These are phyloP conservation scores for Periophthalmodon schlosseri DNA, from an alignment of 2,113 vertebrate species.

Conservation along the genomic window DNA sequence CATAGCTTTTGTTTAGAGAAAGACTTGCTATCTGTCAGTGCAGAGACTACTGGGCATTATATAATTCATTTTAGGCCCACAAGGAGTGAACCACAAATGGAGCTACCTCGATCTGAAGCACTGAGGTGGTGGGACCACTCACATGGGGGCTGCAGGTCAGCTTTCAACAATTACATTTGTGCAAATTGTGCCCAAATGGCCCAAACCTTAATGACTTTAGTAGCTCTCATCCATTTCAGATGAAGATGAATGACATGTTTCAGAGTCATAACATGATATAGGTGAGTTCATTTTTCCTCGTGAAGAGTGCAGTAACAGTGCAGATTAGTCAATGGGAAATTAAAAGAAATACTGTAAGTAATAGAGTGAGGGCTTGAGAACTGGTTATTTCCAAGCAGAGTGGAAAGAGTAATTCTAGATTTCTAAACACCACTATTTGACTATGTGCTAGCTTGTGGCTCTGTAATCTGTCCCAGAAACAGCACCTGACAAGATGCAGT, in stretches of 20 bases:
- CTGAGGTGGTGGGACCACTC: conserved; percentile 25
- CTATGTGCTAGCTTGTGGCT: conserved; percentile 12
- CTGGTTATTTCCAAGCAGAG: conserved; percentile 10
- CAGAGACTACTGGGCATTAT: conserved; percentile 32
- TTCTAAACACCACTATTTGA: conserved; percentile 32
- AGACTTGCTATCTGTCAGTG: background rate
- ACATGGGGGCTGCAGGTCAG: conserved; percentile 12
- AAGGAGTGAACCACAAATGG: conserved; percentile 43
- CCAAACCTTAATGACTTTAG: conserved; percentile 16
- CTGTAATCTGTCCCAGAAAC: conserved; percentile 13
- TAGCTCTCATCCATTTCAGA: conserved; percentile 21
- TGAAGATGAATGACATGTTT: conserved; percentile 42
- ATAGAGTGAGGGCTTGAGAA: conserved; percentile 3
- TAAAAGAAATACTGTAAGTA: conserved; percentile 40
- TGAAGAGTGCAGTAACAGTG: conserved; percentile 16
- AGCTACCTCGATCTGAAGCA: conserved; percentile 50
- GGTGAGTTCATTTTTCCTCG: conserved; percentile 31
- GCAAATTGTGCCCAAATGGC: conserved; percentile 27
- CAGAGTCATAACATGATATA: conserved; percentile 9
- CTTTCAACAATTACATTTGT: conserved; percentile 54
- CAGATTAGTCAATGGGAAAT: conserved; percentile 16
- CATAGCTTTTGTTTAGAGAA: conserved; percentile 22
- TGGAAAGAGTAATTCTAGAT: conserved; percentile 38
- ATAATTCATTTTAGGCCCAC: conserved; percentile 22
- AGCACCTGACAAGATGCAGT: conserved; percentile 2